phyloP scores from a whole-genome alignment of 2,888 invertebrate species.

The Caenorhabditis sp. region DNA sequence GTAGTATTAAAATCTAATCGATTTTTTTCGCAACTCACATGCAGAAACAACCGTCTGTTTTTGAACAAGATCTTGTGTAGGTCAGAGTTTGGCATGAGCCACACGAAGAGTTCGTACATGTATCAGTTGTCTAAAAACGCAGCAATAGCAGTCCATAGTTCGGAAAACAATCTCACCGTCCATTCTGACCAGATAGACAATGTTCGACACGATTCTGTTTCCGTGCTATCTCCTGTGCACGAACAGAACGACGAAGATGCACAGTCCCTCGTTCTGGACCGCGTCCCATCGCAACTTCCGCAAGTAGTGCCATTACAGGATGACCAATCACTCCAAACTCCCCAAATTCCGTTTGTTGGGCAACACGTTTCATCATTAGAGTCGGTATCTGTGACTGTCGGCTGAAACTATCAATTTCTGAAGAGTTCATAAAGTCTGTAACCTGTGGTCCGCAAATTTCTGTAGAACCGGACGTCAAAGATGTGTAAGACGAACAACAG shows the following conservation, averaged over 20 bases:
- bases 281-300: slow-evolving; percentile 52
- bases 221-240: slow-evolving; percentile 37
- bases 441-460: slow-evolving; percentile 60
- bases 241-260: slow-evolving; percentile 43
- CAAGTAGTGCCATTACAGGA: slow-evolving; percentile 52
- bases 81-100: slow-evolving; percentile 34
- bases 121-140: slow-evolving; percentile 38
- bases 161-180: slow-evolving; percentile 34
- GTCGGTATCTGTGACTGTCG: slow-evolving; percentile 5
- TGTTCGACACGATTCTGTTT: slow-evolving; percentile 38
- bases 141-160: no score
- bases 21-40: slow-evolving; percentile 35
- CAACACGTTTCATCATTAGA: slow-evolving; percentile 49
- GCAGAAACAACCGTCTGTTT: slow-evolving; percentile 48
- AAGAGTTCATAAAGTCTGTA: not conserved
- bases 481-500: slow-evolving; percentile 43
- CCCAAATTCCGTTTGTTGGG: slow-evolving; percentile 56
- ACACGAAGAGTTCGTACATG: slow-evolving; percentile 39
- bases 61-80: slow-evolving; percentile 34
- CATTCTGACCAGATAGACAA: slow-evolving; percentile 57
- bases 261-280: slow-evolving; percentile 40
- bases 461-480: no score
- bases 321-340: slow-evolving; percentile 61
- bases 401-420: slow-evolving; percentile 7
- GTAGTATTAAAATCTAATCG: no score